Conservation (phyloP, 2,888 invertebrate species). For the Galerucella pusilla region DNA sequence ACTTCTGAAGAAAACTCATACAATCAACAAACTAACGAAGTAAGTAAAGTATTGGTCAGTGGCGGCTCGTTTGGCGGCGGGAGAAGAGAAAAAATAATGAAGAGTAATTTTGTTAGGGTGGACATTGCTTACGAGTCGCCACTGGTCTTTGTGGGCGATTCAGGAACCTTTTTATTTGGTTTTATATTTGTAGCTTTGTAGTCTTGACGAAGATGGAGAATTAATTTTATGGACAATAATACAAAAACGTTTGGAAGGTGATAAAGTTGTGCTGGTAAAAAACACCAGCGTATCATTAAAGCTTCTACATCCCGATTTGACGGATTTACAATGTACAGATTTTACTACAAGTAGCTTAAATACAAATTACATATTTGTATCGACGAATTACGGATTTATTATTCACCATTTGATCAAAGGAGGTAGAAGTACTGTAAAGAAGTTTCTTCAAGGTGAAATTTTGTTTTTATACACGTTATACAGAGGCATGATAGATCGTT, state of each 20-base stretch:
- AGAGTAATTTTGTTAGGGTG: not conserved
- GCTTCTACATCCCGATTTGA: conserved; percentile 54
- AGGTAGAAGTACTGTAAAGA: conserved; percentile 56
- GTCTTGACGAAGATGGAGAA: conserved; percentile 66
- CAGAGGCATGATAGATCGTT: too few species aligned
- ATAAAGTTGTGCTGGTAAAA: conserved; percentile 65
- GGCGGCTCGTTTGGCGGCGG: not conserved
- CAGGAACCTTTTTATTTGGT: too few species aligned
- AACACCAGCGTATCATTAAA: conserved; percentile 62
- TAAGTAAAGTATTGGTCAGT: not conserved
- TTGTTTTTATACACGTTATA: not conserved
- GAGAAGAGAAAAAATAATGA: conserved; percentile 18
- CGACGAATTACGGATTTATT: conserved; percentile 66
- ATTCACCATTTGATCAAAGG: conserved; percentile 62
- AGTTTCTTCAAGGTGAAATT: conserved; percentile 55
- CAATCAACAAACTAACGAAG: conserved; percentile 43
- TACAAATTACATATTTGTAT: conserved; percentile 65
- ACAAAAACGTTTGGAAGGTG: conserved; percentile 53
- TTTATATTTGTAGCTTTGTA: conserved; percentile 63
- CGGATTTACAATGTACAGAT: conserved; percentile 61
- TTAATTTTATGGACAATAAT: conserved; percentile 68
- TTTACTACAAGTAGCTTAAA: conserved; percentile 64
- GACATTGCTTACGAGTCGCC: too few species aligned
- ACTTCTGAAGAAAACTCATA: conserved; percentile 30
- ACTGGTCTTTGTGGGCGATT: too few species aligned